These are phyloP conservation scores for Phengaris arion DNA, from an alignment of 2,888 invertebrate genomes.

Conservation along the genomic window DNA sequence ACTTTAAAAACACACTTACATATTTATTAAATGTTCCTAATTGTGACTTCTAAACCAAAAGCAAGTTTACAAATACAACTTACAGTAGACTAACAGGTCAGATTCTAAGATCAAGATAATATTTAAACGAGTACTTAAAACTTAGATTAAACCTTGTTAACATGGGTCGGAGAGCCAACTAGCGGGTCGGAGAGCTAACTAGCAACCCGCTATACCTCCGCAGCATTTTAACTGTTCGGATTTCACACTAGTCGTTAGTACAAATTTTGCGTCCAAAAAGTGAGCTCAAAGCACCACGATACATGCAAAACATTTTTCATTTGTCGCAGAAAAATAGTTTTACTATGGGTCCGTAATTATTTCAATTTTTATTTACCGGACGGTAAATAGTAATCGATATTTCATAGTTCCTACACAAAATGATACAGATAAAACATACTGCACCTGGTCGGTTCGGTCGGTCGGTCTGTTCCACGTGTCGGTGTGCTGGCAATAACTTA, in stretches of 20 bases:
- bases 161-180: conserved; percentile 9
- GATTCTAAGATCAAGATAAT: conserved; percentile 17
- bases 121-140: conserved; percentile 16
- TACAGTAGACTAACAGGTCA: neutral
- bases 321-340: neutral
- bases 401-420: neutral
- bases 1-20: no score
- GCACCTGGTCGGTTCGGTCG: neutral
- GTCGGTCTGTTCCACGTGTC: neutral
- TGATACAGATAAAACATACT: neutral
- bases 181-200: conserved; percentile 5
- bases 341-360: neutral
- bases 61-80: neutral
- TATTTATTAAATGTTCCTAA: no score
- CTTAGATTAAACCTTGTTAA: conserved; percentile 13
- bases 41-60: neutral
- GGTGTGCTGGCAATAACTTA: conserved; percentile 3
- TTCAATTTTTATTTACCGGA: no score
- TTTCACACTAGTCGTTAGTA: conserved; percentile 13
- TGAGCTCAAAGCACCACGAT: neutral
- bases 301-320: conserved; percentile 1
- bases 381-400: neutral
- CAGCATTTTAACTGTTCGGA: conserved; percentile 5
- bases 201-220: neutral
- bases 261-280: neutral